Base-by-base conservation (phyloP, 2,888 invertebrate species). In the Macrophya alboannulata region DNA sequence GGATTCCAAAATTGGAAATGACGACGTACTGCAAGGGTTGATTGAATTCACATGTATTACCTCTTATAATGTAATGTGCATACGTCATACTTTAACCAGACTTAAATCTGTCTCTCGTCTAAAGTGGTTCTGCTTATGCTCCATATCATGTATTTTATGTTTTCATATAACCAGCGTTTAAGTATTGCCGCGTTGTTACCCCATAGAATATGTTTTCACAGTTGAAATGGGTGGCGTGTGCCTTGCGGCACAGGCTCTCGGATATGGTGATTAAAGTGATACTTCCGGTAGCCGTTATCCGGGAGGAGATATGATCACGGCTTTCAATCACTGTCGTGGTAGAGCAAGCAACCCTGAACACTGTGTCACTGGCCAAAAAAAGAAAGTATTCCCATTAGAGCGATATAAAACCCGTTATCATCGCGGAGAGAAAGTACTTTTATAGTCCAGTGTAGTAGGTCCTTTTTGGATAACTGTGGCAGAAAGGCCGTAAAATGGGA, bases 221-320 rank as follows among this genome's bases (percentile, higher is more conserved):
- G 25, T 68, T 15, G 37, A 17, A 68, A 68, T 68, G 83, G 68
- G 6, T 71, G 68, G 83, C 68, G 65, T 51, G 68, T 51, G 45
- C 83, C 17, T 9, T 83, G 65, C 15, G 65, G 40, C 68, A 81
- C 62, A 40, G 62, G 43, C 68, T 83, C 55, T 84, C 92, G 92
- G 92, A 92, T 92, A 90, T 92, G 89, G 90, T 91, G 92, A 92
- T 92, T 92, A 92, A 92, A 91, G 90, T 90, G 92, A 92, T 92
- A 92, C 91, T 90, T 92, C 92, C 92, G 92, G 90, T 90, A 88
- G 88, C 87, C 88, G 91, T 92, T 91, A 91, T 91, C 91, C 90
- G 90, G 89, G 86, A 87, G 79, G 87, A 88, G 92, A 92, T 91
- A 88, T 87, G 89, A 92, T 92, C 92, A 88, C 81, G 88, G 88